phyloP scores from a whole-genome alignment of 2,888 invertebrate species.

The Epinotia bilunana region DNA sequence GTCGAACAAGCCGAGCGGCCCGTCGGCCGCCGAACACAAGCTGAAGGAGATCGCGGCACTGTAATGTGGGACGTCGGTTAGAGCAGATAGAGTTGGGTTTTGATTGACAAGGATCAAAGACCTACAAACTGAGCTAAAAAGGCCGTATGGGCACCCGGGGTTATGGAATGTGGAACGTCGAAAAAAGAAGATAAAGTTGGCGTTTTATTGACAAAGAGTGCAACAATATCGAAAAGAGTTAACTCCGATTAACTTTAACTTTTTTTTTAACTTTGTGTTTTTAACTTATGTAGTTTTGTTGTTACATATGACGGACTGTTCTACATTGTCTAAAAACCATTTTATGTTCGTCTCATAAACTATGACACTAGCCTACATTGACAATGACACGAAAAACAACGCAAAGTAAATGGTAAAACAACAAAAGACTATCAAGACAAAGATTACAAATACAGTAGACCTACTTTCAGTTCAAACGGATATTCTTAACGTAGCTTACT shows the following conservation, averaged over 20 bases:
- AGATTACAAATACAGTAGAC: background rate
- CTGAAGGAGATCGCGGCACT: slow-evolving; percentile 83
- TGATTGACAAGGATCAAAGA: background rate
- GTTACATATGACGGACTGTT: too few species aligned
- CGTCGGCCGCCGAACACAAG: slow-evolving; percentile 61
- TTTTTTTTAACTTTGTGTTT: too few species aligned
- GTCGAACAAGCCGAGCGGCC: slow-evolving; percentile 74
- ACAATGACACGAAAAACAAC: background rate
- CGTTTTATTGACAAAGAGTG: background rate
- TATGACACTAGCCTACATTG: background rate
- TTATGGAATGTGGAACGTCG: background rate
- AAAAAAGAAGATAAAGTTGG: background rate
- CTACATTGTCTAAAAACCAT: too few species aligned
- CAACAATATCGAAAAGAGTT: too few species aligned
- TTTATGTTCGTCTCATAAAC: background rate
- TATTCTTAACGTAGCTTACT: too few species aligned
- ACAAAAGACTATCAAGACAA: background rate
- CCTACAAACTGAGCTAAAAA: background rate
- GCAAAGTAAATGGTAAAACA: background rate
- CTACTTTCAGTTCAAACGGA: too few species aligned
- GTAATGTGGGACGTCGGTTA: slow-evolving; percentile 46
- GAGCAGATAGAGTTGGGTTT: background rate
- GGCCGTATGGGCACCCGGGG: background rate
- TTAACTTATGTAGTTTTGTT: too few species aligned
- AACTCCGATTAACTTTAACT: too few species aligned